Evolutionary conservation across 2,113 vertebrate genomes (phyloP), one percentile per base, ranked within the genome.

Genomic region (Chunga burmeisteri): DNA sequence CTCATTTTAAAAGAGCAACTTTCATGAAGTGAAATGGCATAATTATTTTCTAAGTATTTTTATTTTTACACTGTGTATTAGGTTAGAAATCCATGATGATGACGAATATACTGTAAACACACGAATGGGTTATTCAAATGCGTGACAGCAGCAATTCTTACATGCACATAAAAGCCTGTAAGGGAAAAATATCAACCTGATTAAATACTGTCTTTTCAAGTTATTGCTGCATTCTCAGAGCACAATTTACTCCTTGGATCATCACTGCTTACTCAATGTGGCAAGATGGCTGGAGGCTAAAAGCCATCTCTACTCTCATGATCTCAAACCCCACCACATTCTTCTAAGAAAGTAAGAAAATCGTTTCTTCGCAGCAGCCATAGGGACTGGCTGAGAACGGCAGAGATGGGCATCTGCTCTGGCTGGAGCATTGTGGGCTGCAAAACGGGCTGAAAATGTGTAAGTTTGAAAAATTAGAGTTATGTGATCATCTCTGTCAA

Each of bases 1-100:
- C 96, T 97, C 98, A 96, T 97, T 98, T 98, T 95, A 97, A 96
- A 88, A 96, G 95, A 97, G 95, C 97, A 95, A 93, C 95, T 97
- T 96, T 94, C 95, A 95, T 98, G 84, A 96, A 98, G 92, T 97
- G 82, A 98, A 97, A 94, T 56, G 68, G 62, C 96, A 78, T 96
- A 93, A 97, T 86, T 92, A 93, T 96, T 96, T 98, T 96, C 58
- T 93, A 95, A 97, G 94, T 93, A 94, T 96, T 97, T 96, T 97
- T 97, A 96, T 97, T 97, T 97, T 90, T 97, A 97, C 94, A 97
- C 68, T 96, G 44, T 94, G 75, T 90, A 68, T 96, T 95, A 92
- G 79, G 52, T 95, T 96, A 97, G 90, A 95, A 93, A 96, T 97
- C 96, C 50, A 68, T 89, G 20, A 97, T 91, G 95, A 97, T 96